A percentile compares a stretch with the other conserved stretches of the same genome.
These are phyloP conservation scores for Colius striatus DNA, from an alignment of 2,113 vertebrate species.

Conservation along the genomic window DNA sequence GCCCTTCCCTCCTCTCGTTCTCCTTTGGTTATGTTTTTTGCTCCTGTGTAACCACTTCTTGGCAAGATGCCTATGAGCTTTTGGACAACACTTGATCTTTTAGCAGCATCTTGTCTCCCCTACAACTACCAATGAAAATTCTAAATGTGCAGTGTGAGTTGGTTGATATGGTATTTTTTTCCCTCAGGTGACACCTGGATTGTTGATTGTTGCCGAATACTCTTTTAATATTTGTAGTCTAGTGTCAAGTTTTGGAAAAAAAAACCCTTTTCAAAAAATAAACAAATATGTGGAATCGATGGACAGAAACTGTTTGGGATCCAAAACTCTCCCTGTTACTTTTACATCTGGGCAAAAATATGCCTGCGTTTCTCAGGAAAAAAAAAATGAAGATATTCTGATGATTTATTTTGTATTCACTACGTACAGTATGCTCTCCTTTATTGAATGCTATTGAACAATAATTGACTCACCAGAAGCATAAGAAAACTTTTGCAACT, in stretches of 20 bases:
- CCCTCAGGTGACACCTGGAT: neutral
- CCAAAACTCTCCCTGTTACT: neutral
- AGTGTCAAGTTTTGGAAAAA: neutral
- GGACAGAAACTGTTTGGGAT: neutral
- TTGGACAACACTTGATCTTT: neutral
- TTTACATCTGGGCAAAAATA: neutral
- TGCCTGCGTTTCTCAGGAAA: neutral
- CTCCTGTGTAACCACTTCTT: neutral
- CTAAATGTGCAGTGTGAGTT: neutral
- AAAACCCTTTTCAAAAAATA: neutral
- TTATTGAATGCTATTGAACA: neutral
- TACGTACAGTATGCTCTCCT: neutral
- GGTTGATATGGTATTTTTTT: neutral
- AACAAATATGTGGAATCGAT: neutral
- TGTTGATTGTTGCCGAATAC: neutral
- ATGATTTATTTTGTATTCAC: neutral
- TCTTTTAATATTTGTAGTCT: neutral
- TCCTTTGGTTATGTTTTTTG: neutral
- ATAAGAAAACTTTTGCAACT: neutral
- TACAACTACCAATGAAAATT: neutral
- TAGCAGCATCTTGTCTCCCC: neutral
- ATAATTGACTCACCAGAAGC: neutral
- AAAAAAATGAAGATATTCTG: neutral
- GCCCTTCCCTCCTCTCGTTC: neutral
- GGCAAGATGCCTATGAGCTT: neutral